Base-by-base conservation (phyloP, 2,797 vertebrate genomes). In the Clarias platycephalus region DNA sequence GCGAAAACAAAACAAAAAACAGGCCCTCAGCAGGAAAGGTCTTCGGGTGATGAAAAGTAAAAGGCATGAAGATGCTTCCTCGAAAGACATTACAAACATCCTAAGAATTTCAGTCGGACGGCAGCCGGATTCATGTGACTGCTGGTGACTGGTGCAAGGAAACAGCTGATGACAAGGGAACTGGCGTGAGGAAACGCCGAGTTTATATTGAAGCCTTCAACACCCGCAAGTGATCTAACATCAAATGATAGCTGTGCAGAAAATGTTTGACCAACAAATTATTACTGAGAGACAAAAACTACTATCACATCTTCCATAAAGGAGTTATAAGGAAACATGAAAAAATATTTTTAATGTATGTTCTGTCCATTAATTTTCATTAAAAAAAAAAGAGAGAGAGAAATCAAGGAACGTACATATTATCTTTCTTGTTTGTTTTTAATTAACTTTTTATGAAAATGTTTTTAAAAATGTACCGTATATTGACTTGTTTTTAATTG, bases 1-100 rank as follows among this genome's bases (percentile, higher is more conserved):
- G 90, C 89, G 88, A 92, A 92, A 93, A 88, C 87, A 91, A 3
- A 53, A 40, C 34, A 40, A 53, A 53, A 53, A 13, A 53, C 49
- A 49, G 58, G 86, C 84, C 82, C 84, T 68, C 86, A 80, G 89
- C 82, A 83, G 87, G 89, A 88, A 60, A 82, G 63, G 88, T 53
- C 31, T 57, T 34, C 66, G 64, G 68, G 28, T 28, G 2, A 85
- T 34, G 60, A 82, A 83, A 82, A 62, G 75, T 70, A 66, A 80
- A 58, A 80, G 31, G 58, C 75, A 80, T 89, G 66, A 87, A 63
- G 85, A 84, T 87, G 49, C 85, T 88, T 87, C 89, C 90, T 91
- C 81, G 77, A 87, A 92, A 87, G 81, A 81, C 75, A 78, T 86
- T 62, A 31, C 53, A 55, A 63, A 40, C 60, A 79, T 80, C 18